A percentile compares a stretch with the other conserved stretches of the same genome.
Evolutionary conservation across 2,888 invertebrate genomes (phyloP).

Genomic region (Drosophila infuscata): DNA sequence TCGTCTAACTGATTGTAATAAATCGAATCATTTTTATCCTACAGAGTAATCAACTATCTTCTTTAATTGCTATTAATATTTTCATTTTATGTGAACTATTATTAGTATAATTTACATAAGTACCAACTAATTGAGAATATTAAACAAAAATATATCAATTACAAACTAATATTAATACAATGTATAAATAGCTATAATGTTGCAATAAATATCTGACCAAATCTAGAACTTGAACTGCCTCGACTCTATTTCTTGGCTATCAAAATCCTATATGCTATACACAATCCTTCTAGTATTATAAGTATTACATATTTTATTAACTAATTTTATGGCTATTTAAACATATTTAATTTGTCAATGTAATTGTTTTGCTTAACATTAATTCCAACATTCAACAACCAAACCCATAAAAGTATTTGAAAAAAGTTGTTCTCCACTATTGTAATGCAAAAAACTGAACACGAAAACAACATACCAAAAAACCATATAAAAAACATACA

Average conservation of each 20-base stretch:
- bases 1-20: neutral
- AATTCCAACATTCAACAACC: neutral
- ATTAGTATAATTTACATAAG: neutral
- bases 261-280: neutral
- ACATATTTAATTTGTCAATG: neutral
- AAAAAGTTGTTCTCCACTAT: neutral
- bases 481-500: constrained; percentile 31
- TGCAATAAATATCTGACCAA: neutral
- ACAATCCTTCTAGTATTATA: neutral
- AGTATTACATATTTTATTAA: neutral
- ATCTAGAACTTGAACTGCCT: neutral
- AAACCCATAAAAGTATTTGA: neutral
- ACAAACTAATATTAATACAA: neutral
- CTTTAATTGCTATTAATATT: neutral
- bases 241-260: neutral
- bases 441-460: constrained; percentile 21
- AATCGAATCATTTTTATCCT: neutral
- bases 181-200: neutral
- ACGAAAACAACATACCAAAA: constrained; percentile 6
- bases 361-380: neutral
- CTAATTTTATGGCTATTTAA: neutral
- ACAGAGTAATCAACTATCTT: no score
- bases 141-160: neutral
- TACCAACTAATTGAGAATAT: neutral
- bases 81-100: neutral